Base-by-base conservation (phyloP, 2,888 invertebrate species). In the Muschampia plurimacula region DNA sequence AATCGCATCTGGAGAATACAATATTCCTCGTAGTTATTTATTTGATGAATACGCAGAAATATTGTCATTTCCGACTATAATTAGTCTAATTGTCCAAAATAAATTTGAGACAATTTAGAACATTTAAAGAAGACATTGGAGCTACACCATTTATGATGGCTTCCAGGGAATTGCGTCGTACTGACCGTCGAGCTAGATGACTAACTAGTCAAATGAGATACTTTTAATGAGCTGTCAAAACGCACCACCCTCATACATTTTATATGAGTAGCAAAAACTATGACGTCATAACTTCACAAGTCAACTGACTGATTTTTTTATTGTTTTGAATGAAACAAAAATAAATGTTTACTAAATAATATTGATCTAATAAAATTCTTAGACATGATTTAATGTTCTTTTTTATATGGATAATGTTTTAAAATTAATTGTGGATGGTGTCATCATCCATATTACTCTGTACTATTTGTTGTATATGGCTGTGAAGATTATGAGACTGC, bases 381-480 rank as follows among this genome's bases (percentile, higher is more conserved):
- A n/a, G n/a, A n/a, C n/a, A n/a, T n/a, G n/a, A n/a, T n/a, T n/a
- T n/a, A n/a, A n/a, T n/a, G n/a, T n/a, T n/a, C n/a, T n/a, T n/a
- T n/a, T n/a, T n/a, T n/a, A n/a, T n/a, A n/a, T n/a, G n/a, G n/a
- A n/a, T n/a, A n/a, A n/a, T n/a, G n/a, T n/a, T n/a, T n/a, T n/a
- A n/a, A n/a, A n/a, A n/a, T n/a, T n/a, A n/a, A n/a, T n/a, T n/a
- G n/a, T n/a, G n/a, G n/a, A n/a, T n/a, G n/a, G n/a, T n/a, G n/a
- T n/a, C n/a, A n/a, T 22, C 84, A 85, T n/a, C n/a, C 85, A 75
- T 66, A 77, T 76, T 65, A 76, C 71, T 15, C 85, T 84, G 12
- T 75, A 84, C 59, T 80, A 86, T 57, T 68, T 86, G 15, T 77
- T 77, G 55, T 79, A 82, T 74, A 74, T 80, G 66, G 80, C 79